Evolutionary conservation across 2,113 vertebrate species (phyloP).

Genomic region (Euleptes europaea): DNA sequence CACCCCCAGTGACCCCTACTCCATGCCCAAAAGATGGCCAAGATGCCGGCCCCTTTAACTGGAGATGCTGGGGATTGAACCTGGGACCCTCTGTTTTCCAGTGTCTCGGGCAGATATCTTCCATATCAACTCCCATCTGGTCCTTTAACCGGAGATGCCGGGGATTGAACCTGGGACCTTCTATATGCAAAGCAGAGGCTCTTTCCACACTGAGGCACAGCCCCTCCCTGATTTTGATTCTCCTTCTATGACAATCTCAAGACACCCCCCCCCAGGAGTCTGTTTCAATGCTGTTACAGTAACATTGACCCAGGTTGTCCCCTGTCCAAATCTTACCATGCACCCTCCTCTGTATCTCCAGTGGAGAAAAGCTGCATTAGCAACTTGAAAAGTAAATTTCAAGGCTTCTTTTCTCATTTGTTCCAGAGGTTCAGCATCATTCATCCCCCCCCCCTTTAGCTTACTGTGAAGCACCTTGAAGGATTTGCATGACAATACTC

Average conservation of each 20-base stretch:
- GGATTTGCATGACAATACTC: constrained; percentile 65
- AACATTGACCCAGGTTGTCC: constrained; percentile 58
- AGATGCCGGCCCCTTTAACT: no score
- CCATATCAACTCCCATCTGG: no score
- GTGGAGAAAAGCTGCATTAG: constrained; percentile 60
- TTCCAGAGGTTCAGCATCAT: constrained; percentile 51
- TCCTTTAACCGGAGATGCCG: no score
- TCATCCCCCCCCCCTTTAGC: constrained; percentile 59
- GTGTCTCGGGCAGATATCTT: no score
- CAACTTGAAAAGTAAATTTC: constrained; percentile 66
- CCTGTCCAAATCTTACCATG: constrained; percentile 45
- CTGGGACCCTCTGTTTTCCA: no score
- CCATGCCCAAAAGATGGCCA: no score
- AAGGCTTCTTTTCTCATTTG: constrained; percentile 56
- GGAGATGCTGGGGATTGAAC: no score
- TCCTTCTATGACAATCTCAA: constrained; percentile 16
- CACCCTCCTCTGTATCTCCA: constrained; percentile 47
- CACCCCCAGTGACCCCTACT: no score
- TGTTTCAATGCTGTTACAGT: constrained; percentile 32
- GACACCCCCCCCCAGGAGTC: constrained; percentile 10
- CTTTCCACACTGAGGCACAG: background rate
- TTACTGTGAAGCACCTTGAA: constrained; percentile 70
- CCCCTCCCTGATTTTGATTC: background rate
- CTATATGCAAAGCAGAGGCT: no score
- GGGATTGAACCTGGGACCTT: no score